Base-by-base conservation (phyloP, 2,888 invertebrate genomes). In the Synanthedon tipuliformis region DNA sequence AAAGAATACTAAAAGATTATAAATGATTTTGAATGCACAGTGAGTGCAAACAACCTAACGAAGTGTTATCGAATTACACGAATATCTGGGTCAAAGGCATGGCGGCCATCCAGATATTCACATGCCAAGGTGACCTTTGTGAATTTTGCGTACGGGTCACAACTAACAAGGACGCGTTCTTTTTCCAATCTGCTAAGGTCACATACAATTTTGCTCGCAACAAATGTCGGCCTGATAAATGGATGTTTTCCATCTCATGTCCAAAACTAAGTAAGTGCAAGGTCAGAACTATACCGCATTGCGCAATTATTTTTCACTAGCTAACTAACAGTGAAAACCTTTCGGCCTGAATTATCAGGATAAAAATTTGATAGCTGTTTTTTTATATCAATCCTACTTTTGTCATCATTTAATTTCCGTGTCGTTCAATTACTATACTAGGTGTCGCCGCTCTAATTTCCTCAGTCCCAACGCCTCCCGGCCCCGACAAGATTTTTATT, bases 371-470 rank as follows among this genome's bases (percentile, higher is more conserved):
- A 23, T 23, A 23, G 5, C 5, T 23, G 23, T 34, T 34, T 34
- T 34, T 34, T 34, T 15, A 15, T n/a, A 45, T 45, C 45, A n/a
- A 12, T 45, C 15, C 45, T 13, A 45, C n/a, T 45, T n/a, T 45
- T 13, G 45, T 45, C 15, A n/a, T 45, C n/a, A 15, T 45, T 45
- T 45, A n/a, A 45, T n/a, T 45, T n/a, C n/a, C 45, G 45, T 13
- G 15, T 45, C 15, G 15, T 45, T 13, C n/a, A 15, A 45, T 45
- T 13, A 45, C 13, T n/a, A n/a, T 66, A 66, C 61, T 66, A 70
- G 68, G 73, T 79, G 78, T 76, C 77, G 73, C 71, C 74, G 66
- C 73, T 75, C 75, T 79, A 79, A 82, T 81, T 81, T 80, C 78
- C 78, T 70, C 67, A 59, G 59, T 61, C 58, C 58, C 48, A 54